phyloP scores from a whole-genome alignment of 1,140 invertebrate genomes.

The Lysiphlebus fabarum region DNA sequence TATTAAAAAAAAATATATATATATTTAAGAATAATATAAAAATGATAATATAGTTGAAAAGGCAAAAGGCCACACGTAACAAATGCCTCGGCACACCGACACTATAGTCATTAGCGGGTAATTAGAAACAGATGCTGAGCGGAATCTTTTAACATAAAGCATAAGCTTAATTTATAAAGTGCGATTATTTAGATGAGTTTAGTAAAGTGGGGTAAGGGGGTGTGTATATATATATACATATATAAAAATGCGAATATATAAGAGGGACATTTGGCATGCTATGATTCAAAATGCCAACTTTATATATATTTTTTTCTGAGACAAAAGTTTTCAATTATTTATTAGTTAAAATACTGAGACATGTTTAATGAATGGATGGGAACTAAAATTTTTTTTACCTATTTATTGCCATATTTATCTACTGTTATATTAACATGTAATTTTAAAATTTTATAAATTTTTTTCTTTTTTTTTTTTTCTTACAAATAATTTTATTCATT shows the following conservation, averaged over 20 bases:
- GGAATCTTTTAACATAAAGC: slow-evolving; percentile 57
- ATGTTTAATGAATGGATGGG: slow-evolving; percentile 38
- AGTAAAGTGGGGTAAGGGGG: no score
- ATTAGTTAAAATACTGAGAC: slow-evolving; percentile 45
- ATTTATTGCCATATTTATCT: background rate
- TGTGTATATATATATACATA: no score
- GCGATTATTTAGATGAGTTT: slow-evolving; percentile 51
- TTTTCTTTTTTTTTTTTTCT: no score
- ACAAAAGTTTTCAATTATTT: slow-evolving; percentile 58
- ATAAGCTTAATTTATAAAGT: slow-evolving; percentile 58
- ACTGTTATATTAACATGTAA: no score
- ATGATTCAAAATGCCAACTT: slow-evolving; percentile 32
- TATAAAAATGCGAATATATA: background rate
- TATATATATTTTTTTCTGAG: no score
- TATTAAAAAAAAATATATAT: no score
- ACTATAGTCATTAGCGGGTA: slow-evolving; percentile 56
- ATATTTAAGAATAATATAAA: no score
- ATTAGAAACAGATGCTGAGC: slow-evolving; percentile 57
- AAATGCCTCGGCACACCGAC: slow-evolving; percentile 44
- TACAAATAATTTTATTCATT: background rate
- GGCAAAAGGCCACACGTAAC: slow-evolving; percentile 43
- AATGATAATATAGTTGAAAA: background rate
- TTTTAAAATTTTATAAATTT: no score
- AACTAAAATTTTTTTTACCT: background rate
- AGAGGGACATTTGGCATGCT: slow-evolving; percentile 20